phyloP scores from a whole-genome alignment of 2,888 invertebrate genomes.

The Diadegma fenestrale region DNA sequence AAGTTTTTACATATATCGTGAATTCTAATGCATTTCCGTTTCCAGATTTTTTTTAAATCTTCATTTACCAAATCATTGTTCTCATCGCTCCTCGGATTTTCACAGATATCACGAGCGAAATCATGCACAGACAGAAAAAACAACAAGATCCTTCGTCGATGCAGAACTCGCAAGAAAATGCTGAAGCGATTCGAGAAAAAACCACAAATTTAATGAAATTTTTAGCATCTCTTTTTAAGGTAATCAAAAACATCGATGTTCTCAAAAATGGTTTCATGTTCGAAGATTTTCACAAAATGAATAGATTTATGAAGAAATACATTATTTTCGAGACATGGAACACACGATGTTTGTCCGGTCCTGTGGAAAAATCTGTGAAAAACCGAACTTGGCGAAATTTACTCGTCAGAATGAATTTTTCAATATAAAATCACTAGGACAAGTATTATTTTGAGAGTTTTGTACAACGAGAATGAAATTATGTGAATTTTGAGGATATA shows the following conservation, averaged over 20 bases:
- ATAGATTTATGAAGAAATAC: background rate
- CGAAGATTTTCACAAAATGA: background rate
- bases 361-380: slow-evolving; percentile 44
- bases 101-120: slow-evolving; percentile 18
- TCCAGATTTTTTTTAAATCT: slow-evolving; percentile 6
- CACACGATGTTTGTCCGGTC: background rate
- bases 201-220: no score
- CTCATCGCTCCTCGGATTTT: slow-evolving; percentile 56
- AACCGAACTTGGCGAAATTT: slow-evolving; percentile 48
- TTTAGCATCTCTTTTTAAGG: background rate
- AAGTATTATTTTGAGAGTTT: slow-evolving; percentile 31
- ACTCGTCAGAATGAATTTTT: slow-evolving; percentile 31
- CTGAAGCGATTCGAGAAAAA: no score
- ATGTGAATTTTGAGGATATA: background rate
- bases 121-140: background rate
- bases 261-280: background rate
- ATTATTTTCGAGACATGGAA: slow-evolving; percentile 5
- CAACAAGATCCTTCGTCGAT: background rate
- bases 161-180: background rate
- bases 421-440: slow-evolving; percentile 12
- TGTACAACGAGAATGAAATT: slow-evolving; percentile 21
- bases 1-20: slow-evolving; percentile 45
- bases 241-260: background rate
- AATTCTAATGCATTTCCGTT: slow-evolving; percentile 29
- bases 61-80: background rate